Percentiles rank a stretch among this genome's conserved stretches.
Conservation (phyloP, 2,113 vertebrate genomes). For the Sturnira hondurensis region DNA sequence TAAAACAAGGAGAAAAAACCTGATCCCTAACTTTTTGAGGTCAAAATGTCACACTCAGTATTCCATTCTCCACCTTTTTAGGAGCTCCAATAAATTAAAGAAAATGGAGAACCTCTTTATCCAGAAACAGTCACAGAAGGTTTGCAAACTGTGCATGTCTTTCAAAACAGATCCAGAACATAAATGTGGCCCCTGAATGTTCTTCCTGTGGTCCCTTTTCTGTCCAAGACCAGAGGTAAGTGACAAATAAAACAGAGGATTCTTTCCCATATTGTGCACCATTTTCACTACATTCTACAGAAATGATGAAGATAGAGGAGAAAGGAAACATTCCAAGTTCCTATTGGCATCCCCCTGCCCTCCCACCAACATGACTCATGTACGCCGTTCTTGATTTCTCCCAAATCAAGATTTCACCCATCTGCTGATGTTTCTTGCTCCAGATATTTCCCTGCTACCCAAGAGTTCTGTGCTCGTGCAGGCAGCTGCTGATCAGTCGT, state of each 20-base stretch:
- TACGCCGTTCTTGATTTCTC: neutral
- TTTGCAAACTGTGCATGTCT: neutral
- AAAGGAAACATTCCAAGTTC: neutral
- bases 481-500: neutral
- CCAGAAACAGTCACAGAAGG: neutral
- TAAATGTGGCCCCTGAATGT: neutral
- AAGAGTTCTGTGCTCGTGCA: neutral
- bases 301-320: neutral
- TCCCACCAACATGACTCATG: neutral
- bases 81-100: neutral
- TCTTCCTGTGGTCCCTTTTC: neutral
- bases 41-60: neutral
- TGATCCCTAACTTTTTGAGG: neutral
- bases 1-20: neutral
- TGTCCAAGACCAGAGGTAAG: neutral
- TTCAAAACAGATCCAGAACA: neutral
- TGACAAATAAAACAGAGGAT: neutral
- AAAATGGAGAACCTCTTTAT: neutral
- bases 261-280: neutral
- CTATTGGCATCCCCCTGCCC: neutral
- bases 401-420: neutral
- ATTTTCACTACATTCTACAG: neutral
- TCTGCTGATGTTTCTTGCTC: neutral
- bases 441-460: neutral
- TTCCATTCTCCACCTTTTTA: neutral